phyloP scores from a whole-genome alignment of 2,888 invertebrate species.

The Drosophila conformis region DNA sequence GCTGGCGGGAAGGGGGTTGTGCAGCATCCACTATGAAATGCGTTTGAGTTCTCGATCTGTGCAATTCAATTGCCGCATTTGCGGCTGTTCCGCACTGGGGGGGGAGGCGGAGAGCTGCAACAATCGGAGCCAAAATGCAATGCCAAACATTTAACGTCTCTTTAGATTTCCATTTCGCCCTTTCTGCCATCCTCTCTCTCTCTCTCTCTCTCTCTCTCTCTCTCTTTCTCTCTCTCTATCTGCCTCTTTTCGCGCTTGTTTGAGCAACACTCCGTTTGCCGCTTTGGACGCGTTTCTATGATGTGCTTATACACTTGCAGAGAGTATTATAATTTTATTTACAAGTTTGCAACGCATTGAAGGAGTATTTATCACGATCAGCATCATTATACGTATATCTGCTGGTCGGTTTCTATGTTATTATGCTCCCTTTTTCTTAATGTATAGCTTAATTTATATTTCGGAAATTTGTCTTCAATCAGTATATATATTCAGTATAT shows the following conservation, averaged over 20 bases:
- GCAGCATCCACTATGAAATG: conserved; percentile 67
- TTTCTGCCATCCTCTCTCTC: not conserved
- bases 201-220: not conserved
- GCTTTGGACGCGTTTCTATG: conserved; percentile 18
- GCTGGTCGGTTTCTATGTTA: not conserved
- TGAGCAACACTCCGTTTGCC: conserved; percentile 23
- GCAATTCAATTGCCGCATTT: conserved; percentile 73
- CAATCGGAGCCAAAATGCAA: conserved; percentile 36
- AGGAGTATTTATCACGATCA: not conserved
- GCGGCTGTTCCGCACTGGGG: conserved; percentile 24
- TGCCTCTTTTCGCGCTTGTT: conserved; percentile 25
- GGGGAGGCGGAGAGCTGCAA: not conserved
- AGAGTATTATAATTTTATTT: not conserved
- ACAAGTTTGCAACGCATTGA: not conserved
- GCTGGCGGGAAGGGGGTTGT: conserved; percentile 2
- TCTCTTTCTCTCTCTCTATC: not conserved
- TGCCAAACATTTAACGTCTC: conserved; percentile 44
- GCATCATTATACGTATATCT: not conserved
- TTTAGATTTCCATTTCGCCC: not conserved
- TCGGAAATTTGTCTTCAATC: not conserved
- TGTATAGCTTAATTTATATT: not conserved
- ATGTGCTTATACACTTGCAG: not conserved
- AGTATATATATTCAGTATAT: not conserved
- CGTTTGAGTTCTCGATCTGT: conserved; percentile 65
- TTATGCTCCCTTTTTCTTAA: not conserved